phyloP scores from a whole-genome alignment of 2,797 vertebrate genomes.

The Coracias cyanogaster region DNA sequence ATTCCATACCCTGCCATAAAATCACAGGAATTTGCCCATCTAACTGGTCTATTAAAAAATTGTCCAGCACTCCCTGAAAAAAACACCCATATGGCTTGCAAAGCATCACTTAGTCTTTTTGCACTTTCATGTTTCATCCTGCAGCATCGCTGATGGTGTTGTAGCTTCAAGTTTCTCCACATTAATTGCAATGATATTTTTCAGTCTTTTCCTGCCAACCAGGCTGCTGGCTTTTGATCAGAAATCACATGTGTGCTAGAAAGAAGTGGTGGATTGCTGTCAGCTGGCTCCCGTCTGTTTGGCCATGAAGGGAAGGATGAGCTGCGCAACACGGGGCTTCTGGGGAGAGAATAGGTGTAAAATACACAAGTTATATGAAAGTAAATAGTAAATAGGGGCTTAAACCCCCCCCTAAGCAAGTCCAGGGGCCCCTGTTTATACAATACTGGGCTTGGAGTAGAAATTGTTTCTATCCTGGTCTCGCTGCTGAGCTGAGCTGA shows the following conservation, averaged over 20 bases:
- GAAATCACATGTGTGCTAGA: not conserved
- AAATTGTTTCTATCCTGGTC: not conserved
- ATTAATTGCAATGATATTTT: slow-evolving; percentile 63
- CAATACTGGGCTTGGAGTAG: not conserved
- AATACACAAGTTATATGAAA: not conserved
- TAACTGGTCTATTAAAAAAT: not conserved
- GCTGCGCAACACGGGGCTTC: accelerated
- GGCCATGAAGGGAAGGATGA: not conserved
- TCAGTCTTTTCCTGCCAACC: slow-evolving; percentile 68
- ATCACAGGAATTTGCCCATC: not conserved
- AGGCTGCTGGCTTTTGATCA: slow-evolving; percentile 50
- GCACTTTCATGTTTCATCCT: not conserved
- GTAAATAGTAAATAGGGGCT: not conserved
- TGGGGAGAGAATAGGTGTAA: not conserved
- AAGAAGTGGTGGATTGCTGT: not conserved
- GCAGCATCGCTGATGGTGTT: not conserved
- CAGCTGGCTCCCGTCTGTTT: not conserved
- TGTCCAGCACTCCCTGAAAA: not conserved
- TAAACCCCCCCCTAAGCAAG: not conserved
- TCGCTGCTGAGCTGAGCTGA: not conserved
- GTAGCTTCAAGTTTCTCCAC: slow-evolving; percentile 51
- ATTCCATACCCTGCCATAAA: not conserved
- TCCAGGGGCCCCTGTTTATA: not conserved
- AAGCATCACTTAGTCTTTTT: slow-evolving; percentile 41
- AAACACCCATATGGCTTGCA: slow-evolving; percentile 35